Evolutionary conservation across 30 jellyfish, hydroid and myxozoan genomes (phyloP).

Genomic region (Cassiopea xamachana): DNA sequence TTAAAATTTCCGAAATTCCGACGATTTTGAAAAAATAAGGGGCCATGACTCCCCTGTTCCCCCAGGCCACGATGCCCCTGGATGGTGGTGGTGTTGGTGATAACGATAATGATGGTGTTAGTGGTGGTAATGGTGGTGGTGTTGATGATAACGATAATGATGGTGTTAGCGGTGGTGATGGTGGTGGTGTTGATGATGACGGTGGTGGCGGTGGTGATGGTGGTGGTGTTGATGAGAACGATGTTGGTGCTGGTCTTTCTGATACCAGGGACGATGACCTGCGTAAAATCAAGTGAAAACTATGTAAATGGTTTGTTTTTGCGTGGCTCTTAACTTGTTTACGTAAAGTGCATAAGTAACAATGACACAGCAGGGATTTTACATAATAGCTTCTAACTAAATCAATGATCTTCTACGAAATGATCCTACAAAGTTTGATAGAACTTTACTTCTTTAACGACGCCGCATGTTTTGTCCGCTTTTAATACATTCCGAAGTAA

Average conservation of each 20-base stretch:
- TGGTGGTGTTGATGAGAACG: background rate
- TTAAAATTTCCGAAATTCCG: too few relatives aligned
- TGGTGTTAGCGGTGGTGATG: background rate
- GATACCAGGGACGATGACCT: background rate
- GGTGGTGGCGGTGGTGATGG: too few relatives aligned
- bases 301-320: too few relatives aligned
- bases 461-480: too few relatives aligned
- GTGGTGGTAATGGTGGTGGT: too few relatives aligned
- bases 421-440: too few relatives aligned
- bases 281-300: background rate
- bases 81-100: background rate
- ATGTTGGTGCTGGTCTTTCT: background rate
- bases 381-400: background rate
- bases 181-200: too few relatives aligned
- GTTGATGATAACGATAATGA: background rate
- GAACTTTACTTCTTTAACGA: too few relatives aligned
- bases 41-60: background rate
- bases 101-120: background rate
- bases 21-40: background rate
- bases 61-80: background rate
- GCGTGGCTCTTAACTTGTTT: too few relatives aligned
- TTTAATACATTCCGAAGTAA: too few relatives aligned
- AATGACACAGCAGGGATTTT: background rate
- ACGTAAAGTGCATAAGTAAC: background rate
- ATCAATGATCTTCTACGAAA: background rate